Conservation (phyloP, 2,888 invertebrate species). For the Zygaena filipendulae region DNA sequence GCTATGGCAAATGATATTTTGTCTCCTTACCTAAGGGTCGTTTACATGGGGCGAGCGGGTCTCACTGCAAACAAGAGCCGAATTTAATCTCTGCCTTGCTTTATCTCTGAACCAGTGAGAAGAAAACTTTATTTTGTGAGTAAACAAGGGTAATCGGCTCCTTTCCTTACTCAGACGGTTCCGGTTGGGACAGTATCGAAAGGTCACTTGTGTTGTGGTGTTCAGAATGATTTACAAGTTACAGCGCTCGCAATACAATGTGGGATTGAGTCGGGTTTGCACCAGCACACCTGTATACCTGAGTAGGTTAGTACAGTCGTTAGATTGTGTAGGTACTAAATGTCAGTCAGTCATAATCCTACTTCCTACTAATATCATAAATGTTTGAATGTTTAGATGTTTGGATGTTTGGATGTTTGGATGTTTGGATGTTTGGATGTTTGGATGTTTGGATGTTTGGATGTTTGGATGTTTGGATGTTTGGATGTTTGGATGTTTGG, state of each 20-base stretch:
- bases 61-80: constrained; percentile 47
- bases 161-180: constrained; percentile 40
- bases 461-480: too few relatives aligned
- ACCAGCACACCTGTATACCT: too few relatives aligned
- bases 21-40: constrained; percentile 45
- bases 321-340: too few relatives aligned
- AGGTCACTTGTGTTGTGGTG: constrained; percentile 36
- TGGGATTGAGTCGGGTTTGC: too few relatives aligned
- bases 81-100: constrained; percentile 57
- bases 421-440: too few relatives aligned
- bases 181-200: constrained; percentile 40
- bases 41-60: constrained; percentile 46
- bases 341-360: too few relatives aligned
- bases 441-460: too few relatives aligned
- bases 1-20: constrained; percentile 62
- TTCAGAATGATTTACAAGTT: constrained; percentile 44
- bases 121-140: constrained; percentile 61
- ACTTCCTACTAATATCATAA: too few relatives aligned
- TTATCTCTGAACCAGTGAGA: constrained; percentile 52
- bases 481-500: too few relatives aligned
- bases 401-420: too few relatives aligned
- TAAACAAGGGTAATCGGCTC: constrained; percentile 34
- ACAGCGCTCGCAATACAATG: constrained; percentile 17
- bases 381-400: too few relatives aligned
- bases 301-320: too few relatives aligned